These are phyloP conservation scores for Conchocele bisecta DNA, from an alignment of 2,888 invertebrate species.

Conservation along the genomic window DNA sequence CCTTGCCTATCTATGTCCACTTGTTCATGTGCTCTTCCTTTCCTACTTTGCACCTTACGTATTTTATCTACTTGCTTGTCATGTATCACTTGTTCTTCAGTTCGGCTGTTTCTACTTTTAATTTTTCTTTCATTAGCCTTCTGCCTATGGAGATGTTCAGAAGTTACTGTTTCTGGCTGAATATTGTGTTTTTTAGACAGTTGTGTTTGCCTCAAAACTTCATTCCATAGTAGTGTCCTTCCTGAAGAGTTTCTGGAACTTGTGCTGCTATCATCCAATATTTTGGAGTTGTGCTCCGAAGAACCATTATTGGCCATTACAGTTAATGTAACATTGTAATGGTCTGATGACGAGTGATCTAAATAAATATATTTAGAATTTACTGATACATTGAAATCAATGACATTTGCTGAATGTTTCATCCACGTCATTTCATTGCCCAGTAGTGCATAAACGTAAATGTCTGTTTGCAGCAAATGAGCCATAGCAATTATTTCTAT, in stretches of 20 bases:
- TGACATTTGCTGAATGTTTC: constrained; percentile 5
- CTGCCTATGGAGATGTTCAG: neutral
- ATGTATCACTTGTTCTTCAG: neutral
- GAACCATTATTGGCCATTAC: no score
- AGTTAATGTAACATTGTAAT: constrained; percentile 19
- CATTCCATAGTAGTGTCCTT: constrained; percentile 7
- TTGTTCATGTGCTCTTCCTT: neutral
- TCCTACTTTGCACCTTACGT: neutral
- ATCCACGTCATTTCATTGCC: constrained; percentile 43
- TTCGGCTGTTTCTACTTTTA: neutral
- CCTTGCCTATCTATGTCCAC: constrained; percentile 4
- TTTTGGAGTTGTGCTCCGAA: neutral
- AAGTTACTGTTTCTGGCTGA: neutral
- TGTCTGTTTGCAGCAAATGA: constrained; percentile 17
- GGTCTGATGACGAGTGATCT: constrained; percentile 11
- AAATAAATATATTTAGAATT: constrained; percentile 7
- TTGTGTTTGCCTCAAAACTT: constrained; percentile 1
- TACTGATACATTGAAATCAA: neutral
- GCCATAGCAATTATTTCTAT: constrained; percentile 16
- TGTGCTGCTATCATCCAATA: no score
- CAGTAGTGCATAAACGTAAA: constrained; percentile 34
- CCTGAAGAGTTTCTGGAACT: no score
- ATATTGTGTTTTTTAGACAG: constrained; percentile 1
- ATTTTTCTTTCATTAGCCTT: constrained; percentile 10
- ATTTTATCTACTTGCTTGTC: constrained; percentile 6